phyloP scores from a whole-genome alignment of 2,888 invertebrate species.

The Cynaeus angustus region DNA sequence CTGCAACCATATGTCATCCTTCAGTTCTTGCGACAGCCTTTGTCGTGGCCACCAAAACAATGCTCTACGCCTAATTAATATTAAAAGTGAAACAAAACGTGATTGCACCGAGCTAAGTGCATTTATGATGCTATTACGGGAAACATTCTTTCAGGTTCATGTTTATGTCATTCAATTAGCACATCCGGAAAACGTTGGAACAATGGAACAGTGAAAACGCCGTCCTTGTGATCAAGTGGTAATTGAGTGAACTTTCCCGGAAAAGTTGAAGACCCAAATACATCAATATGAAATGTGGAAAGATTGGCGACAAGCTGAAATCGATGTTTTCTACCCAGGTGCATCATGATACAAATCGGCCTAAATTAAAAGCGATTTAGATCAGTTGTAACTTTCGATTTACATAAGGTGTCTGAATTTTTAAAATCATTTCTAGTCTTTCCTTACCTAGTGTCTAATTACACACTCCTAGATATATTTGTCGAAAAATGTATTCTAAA shows the following conservation, averaged over 20 bases:
- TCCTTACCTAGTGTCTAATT: too few species aligned
- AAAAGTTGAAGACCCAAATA: background rate
- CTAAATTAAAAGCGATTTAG: background rate
- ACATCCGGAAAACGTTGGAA: conserved; percentile 40
- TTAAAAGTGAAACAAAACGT: conserved; percentile 33
- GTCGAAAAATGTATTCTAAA: background rate
- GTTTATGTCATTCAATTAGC: conserved; percentile 44
- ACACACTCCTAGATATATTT: too few species aligned
- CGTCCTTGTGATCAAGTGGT: conserved; percentile 24
- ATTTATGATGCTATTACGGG: conserved; percentile 27
- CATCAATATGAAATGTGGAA: conserved; percentile 4
- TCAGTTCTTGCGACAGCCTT: conserved; percentile 1
- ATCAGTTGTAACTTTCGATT: conserved; percentile 8
- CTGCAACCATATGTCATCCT: background rate
- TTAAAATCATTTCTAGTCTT: too few species aligned
- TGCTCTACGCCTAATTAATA: conserved; percentile 35
- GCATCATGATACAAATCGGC: background rate
- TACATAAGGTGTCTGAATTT: conserved; percentile 13
- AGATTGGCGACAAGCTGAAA: conserved; percentile 1
- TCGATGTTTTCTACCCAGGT: background rate
- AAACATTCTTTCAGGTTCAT: conserved; percentile 42
- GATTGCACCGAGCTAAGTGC: conserved; percentile 17
- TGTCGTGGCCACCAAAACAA: conserved; percentile 13
- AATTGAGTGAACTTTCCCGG: background rate
- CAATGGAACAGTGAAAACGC: conserved; percentile 37